These are phyloP conservation scores for Theretra japonica DNA, from an alignment of 2,888 invertebrate genomes.

Conservation along the genomic window DNA sequence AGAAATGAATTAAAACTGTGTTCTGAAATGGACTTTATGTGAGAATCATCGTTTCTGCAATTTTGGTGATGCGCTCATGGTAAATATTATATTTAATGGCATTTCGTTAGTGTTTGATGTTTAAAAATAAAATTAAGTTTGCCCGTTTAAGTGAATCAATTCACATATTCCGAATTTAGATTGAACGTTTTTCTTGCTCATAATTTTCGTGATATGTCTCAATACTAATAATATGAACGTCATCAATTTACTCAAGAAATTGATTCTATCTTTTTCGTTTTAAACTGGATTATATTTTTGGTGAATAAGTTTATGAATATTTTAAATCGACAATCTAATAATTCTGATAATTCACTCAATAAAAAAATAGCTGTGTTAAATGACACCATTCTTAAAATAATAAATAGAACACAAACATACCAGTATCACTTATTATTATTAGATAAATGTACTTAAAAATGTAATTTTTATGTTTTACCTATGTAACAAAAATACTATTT, in stretches of 20 bases:
- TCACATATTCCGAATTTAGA: neutral
- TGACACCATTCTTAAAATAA: no score
- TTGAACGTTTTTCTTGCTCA: neutral
- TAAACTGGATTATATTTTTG: neutral
- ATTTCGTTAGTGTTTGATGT: neutral
- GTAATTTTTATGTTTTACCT: no score
- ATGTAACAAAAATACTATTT: no score
- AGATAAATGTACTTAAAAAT: no score
- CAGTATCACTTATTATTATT: no score
- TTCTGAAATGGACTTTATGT: conserved; percentile 23
- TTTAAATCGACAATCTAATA: no score
- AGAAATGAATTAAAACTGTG: conserved; percentile 26
- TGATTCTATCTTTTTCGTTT: neutral
- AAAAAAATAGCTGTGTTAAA: no score
- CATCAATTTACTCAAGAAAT: neutral
- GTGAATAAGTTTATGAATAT: neutral
- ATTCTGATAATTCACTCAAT: no score
- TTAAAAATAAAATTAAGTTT: neutral
- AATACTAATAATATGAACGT: neutral
- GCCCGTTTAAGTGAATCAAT: neutral
- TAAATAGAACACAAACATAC: no score
- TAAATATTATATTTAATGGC: conserved; percentile 21
- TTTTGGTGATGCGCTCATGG: conserved; percentile 12
- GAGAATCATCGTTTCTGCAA: neutral
- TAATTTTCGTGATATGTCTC: neutral